Base-by-base conservation (phyloP, 2,888 invertebrate genomes). In the Drosophila paucipuncta region DNA sequence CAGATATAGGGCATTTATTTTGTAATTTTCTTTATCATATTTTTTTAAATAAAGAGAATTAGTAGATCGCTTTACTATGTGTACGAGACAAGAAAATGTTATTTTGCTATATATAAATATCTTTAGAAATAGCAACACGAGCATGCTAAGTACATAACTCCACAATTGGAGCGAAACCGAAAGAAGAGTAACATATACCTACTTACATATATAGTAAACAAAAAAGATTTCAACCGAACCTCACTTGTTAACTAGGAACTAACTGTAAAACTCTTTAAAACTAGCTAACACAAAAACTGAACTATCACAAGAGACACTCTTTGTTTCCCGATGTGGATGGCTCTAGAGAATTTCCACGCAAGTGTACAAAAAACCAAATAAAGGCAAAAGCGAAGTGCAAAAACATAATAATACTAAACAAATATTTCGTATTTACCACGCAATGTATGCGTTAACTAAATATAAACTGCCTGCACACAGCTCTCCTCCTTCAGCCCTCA, bases 171-270 rank as follows among this genome's bases (percentile, higher is more conserved):
- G 70, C 60, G 52, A 72, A 67, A 47, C 69, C 65, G 69, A 73
- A 75, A 77, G 39, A 76, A 79, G 43, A 71, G 73, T 61, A 72
- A 74, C 68, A 69, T 66, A 74, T 86, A 84, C 87, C 87, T 80
- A 81, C 65, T 73, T 87, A 87, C 78, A 79, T 85, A 84, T 78
- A 82, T 87, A 87, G 87, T 77, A 89, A 85, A 74, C 47, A 47
- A 47, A 73, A 89, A 85, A 82, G 89, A 85, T 85, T 85, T 85
- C 85, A 85, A 85, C 70, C 89, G 65, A 85, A 85, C 89, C 88
- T 90, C 90, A 87, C 89, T 90, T 88, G 87, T 87, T 87, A 87
- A 88, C 87, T 87, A 87, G 89, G 90, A 88, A 87, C 89, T 85
- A 84, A 85, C 80, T 84, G 85, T 82, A 88, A 85, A 87, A 73